Conservation (phyloP, 2,797 vertebrate genomes). For the Erithacus rubecula region DNA sequence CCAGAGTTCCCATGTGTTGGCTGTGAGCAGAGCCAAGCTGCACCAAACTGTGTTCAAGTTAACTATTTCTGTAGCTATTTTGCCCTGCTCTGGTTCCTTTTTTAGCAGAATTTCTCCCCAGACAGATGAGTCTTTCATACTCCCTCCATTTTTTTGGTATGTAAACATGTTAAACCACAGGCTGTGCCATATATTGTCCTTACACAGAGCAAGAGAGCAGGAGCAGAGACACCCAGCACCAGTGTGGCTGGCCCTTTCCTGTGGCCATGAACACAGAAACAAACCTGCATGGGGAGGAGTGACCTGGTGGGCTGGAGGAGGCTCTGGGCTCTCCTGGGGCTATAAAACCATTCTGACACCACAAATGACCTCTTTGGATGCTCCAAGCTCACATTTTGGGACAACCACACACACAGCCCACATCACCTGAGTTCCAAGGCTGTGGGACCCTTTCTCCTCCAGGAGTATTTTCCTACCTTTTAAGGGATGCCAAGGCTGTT, state of each 20-base stretch:
- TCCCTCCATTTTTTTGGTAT: not conserved
- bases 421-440: not conserved
- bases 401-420: not conserved
- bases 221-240: not conserved
- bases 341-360: not conserved
- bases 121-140: not conserved
- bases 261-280: not conserved
- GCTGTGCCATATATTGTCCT: not conserved
- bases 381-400: not conserved
- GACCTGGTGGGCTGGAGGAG: not conserved
- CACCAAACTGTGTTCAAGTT: constrained; percentile 23
- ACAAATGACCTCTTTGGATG: not conserved
- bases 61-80: not conserved
- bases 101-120: not conserved
- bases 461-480: not conserved
- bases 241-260: not conserved
- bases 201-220: not conserved
- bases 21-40: not conserved
- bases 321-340: not conserved
- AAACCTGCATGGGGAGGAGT: fast-evolving
- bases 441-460: not conserved
- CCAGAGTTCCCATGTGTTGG: not conserved
- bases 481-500: not conserved
- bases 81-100: not conserved
- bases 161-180: not conserved